Conservation (phyloP, 2,888 invertebrate species). For the Pollenia angustigena region DNA sequence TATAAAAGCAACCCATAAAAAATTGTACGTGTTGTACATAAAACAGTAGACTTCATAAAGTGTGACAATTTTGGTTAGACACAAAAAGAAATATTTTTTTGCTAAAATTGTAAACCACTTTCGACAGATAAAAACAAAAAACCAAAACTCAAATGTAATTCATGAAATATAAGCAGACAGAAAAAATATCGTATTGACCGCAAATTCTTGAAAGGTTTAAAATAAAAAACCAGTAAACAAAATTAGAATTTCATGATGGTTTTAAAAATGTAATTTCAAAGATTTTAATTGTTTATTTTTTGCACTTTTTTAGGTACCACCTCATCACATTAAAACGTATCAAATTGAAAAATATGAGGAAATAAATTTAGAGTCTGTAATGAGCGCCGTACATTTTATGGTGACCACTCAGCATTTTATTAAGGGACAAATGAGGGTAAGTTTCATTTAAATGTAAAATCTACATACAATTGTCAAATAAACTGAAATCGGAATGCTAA, state of each 20-base stretch:
- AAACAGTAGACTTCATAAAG: constrained; percentile 55
- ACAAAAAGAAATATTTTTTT: constrained; percentile 23
- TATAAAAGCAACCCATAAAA: constrained; percentile 35
- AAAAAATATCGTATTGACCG: constrained; percentile 31
- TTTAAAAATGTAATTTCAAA: background rate
- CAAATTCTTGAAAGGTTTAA: constrained; percentile 8
- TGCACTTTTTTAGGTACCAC: constrained; percentile 79
- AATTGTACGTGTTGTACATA: background rate
- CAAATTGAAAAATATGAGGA: constrained; percentile 82
- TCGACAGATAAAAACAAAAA: background rate
- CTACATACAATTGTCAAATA: too few relatives aligned
- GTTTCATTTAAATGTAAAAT: background rate
- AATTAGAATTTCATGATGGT: constrained; percentile 35
- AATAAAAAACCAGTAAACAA: constrained; percentile 10
- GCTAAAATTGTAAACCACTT: background rate
- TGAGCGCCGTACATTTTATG: constrained; percentile 83
- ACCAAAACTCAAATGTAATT: background rate
- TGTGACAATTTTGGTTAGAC: constrained; percentile 72
- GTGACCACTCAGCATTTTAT: constrained; percentile 83
- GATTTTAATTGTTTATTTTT: constrained; percentile 41
- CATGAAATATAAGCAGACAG: background rate
- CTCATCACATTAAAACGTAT: constrained; percentile 83
- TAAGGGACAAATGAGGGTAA: constrained; percentile 83
- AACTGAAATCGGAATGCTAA: too few relatives aligned
- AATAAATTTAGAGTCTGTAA: constrained; percentile 82